phyloP scores from a whole-genome alignment of 2,888 invertebrate species.

The Digitonthophagus gazella region DNA sequence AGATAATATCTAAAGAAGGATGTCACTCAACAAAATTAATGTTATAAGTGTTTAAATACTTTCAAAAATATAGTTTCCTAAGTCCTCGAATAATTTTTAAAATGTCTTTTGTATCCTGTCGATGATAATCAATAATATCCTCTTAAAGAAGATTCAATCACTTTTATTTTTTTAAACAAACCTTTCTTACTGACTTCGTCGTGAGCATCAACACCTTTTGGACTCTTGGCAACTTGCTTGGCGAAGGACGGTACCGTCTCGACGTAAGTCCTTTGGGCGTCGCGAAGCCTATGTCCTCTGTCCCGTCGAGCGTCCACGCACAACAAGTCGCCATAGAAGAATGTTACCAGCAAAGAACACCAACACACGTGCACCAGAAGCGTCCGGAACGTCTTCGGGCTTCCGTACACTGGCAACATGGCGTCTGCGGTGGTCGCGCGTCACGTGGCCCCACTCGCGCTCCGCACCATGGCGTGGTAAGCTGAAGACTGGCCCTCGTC shows the following conservation, averaged over 20 bases:
- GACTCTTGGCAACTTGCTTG: background rate
- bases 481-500: constrained; percentile 34
- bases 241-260: background rate
- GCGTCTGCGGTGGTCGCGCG: constrained; percentile 28
- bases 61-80: background rate
- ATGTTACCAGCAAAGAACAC: constrained; percentile 25
- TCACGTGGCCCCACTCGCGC: constrained; percentile 34
- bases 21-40: too few species aligned
- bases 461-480: constrained; percentile 30
- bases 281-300: constrained; percentile 12
- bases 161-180: constrained; percentile 8
- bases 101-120: too few species aligned
- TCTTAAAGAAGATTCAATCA: background rate
- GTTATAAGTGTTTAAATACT: too few species aligned
- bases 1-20: too few species aligned
- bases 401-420: constrained; percentile 31
- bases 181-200: constrained; percentile 25
- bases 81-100: background rate
- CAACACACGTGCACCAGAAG: constrained; percentile 16
- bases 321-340: constrained; percentile 28
- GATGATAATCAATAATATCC: too few species aligned
- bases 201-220: background rate
- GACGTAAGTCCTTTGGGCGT: background rate
- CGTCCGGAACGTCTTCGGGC: constrained; percentile 35
- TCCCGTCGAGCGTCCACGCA: constrained; percentile 23